These are phyloP conservation scores for Bufo bufo DNA, from an alignment of 2,113 vertebrate genomes.

Conservation along the genomic window DNA sequence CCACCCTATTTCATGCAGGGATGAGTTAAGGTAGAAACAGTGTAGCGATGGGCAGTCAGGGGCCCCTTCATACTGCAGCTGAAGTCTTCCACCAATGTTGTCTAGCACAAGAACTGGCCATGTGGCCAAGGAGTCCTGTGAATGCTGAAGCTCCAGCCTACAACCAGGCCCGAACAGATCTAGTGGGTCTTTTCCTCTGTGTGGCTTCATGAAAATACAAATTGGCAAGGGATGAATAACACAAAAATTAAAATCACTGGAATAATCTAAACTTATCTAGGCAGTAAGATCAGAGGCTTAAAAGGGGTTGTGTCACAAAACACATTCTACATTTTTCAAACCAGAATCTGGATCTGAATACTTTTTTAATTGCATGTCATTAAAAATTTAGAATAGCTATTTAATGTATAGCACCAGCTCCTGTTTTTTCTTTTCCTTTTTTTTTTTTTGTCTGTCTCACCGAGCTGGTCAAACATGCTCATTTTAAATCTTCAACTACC, in stretches of 20 bases:
- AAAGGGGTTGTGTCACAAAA: too few species aligned
- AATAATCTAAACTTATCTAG: neutral
- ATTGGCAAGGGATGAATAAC: neutral
- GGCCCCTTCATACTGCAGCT: constrained; percentile 82
- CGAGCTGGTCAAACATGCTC: too few species aligned
- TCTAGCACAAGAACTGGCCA: constrained; percentile 90
- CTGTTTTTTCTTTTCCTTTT: too few species aligned
- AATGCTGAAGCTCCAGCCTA: constrained; percentile 86
- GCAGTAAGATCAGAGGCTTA: neutral
- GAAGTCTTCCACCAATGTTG: constrained; percentile 89
- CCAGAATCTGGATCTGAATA: too few species aligned
- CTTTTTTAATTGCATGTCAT: too few species aligned
- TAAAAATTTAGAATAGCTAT: too few species aligned
- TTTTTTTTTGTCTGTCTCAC: too few species aligned
- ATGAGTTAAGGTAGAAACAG: constrained; percentile 92
- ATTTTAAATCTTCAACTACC: too few species aligned
- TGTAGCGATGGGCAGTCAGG: constrained; percentile 79
- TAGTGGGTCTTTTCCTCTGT: constrained; percentile 88
- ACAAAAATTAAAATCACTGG: neutral
- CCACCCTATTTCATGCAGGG: constrained; percentile 93
- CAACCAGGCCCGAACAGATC: constrained; percentile 89
- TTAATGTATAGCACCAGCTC: too few species aligned
- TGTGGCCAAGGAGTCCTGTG: constrained; percentile 73
- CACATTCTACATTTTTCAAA: too few species aligned
- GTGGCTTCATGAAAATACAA: constrained; percentile 74